Conservation (phyloP, 2,113 vertebrate genomes). For the Rhagologus leucostigma region DNA sequence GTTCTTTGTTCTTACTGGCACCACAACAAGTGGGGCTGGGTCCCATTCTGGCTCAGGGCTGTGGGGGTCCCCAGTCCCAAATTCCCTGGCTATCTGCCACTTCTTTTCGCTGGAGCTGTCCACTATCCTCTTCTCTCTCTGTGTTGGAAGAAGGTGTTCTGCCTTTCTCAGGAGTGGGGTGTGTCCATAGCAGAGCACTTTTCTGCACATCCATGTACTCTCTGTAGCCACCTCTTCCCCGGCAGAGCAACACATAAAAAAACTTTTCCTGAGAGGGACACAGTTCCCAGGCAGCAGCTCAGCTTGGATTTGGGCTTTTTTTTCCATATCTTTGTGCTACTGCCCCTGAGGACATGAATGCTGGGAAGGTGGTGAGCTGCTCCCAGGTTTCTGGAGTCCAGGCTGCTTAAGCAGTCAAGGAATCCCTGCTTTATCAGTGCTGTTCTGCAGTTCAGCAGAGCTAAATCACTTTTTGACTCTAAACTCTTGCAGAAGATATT, state of each 20-base stretch:
- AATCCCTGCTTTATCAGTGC: not conserved
- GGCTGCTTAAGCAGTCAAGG: not conserved
- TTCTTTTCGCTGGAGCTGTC: not conserved
- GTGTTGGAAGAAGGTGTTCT: not conserved
- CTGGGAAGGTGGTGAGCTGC: not conserved
- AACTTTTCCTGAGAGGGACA: not conserved
- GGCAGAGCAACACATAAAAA: not conserved
- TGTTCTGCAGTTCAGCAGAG: not conserved
- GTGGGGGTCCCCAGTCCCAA: too few species aligned
- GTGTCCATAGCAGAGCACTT: not conserved
- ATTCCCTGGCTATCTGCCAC: not conserved
- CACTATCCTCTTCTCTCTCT: not conserved
- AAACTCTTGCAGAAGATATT: not conserved
- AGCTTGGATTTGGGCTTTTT: not conserved
- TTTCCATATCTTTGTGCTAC: not conserved
- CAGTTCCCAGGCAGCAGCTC: not conserved
- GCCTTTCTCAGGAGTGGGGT: not conserved
- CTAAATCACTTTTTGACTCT: conserved; percentile 13
- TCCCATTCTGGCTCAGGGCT: not conserved
- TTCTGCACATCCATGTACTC: not conserved
- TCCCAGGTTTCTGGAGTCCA: not conserved
- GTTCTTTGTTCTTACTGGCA: not conserved
- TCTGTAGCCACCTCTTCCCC: not conserved
- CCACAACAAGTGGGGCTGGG: not conserved
- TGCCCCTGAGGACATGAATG: not conserved